phyloP scores from a whole-genome alignment of 2,888 invertebrate genomes.

The Parnassius apollo region DNA sequence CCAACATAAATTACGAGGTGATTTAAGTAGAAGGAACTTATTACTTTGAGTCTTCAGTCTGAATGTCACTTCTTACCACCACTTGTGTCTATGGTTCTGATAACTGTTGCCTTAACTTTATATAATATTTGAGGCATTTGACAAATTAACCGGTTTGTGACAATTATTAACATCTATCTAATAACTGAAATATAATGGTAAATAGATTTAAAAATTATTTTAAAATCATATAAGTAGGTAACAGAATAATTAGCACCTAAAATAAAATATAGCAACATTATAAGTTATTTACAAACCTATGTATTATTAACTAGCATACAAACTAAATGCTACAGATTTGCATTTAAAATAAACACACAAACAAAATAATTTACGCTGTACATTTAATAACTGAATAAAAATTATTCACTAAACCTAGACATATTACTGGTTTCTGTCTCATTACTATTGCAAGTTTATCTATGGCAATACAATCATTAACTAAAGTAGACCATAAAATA shows the following conservation, averaged over 20 bases:
- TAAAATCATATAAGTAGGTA: constrained; percentile 44
- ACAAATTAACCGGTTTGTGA: constrained; percentile 52
- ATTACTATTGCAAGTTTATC: constrained; percentile 19
- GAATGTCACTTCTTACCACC: constrained; percentile 74
- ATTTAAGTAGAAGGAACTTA: constrained; percentile 78
- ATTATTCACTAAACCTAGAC: constrained; percentile 41
- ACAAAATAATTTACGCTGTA: constrained; percentile 77
- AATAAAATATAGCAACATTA: constrained; percentile 69
- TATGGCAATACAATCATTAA: constrained; percentile 20
- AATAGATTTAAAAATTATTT: constrained; percentile 29
- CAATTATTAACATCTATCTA: constrained; percentile 39
- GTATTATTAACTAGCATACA: constrained; percentile 59
- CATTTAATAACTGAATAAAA: constrained; percentile 52
- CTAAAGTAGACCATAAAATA: not conserved
- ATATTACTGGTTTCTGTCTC: constrained; percentile 48
- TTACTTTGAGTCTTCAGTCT: constrained; percentile 58
- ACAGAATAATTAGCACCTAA: constrained; percentile 70
- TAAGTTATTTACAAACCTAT: constrained; percentile 72
- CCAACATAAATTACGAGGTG: constrained; percentile 81
- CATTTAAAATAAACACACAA: constrained; percentile 63
- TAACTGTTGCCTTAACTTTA: constrained; percentile 60
- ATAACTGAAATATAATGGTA: constrained; percentile 40
- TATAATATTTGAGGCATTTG: constrained; percentile 37
- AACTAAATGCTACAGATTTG: constrained; percentile 64
- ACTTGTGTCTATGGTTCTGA: constrained; percentile 66